Base-by-base conservation (phyloP, 1,140 invertebrate species). In the Subanguina moxae region DNA sequence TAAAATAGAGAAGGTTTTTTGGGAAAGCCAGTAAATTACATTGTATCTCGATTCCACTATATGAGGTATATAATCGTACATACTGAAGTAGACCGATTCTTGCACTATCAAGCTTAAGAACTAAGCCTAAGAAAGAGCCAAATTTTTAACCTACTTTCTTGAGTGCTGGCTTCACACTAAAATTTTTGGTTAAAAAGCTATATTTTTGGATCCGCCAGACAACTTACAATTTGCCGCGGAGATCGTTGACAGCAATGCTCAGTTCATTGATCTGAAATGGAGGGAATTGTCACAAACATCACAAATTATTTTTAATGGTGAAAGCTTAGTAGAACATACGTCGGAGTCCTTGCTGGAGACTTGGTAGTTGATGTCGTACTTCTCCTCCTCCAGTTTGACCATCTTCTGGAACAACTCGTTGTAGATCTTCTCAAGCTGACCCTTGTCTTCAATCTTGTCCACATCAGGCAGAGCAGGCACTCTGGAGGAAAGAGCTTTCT, bases 221-320 rank as follows among this genome's bases (percentile, higher is more conserved):
- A 17, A 45, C 75, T 61, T 59, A 97, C 93, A 98, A 98, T 90
- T 98, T 98, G 84, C 95, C 95, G 87, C 94, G 90, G 83, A 97
- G 90, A 87, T 98, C 95, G 86, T 98, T 98, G 82, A 98, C 94
- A 88, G 96, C 93, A 86, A 94, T 92, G 88, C 95, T 97, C 84
- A 98, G 89, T 86, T 97, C 93, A 84, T 94, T 88, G 86, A 97
- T 97, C 93, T 76, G 38, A 64, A 77, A 65, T 25, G 58, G n/a
- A n/a, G n/a, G n/a, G n/a, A n/a, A n/a, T n/a, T n/a, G n/a, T n/a
- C n/a, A n/a, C n/a, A n/a, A n/a, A n/a, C 58, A 61, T 25, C 3
- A 28, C 3, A 56, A 3, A 56, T 23, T 23, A 56, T 28, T 28
- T 56, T 23, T n/a, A n/a, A n/a, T n/a, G n/a, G n/a, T n/a, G n/a